Evolutionary conservation across 2,888 invertebrate genomes (phyloP).

Genomic region (Drosophila engyochracea): DNA sequence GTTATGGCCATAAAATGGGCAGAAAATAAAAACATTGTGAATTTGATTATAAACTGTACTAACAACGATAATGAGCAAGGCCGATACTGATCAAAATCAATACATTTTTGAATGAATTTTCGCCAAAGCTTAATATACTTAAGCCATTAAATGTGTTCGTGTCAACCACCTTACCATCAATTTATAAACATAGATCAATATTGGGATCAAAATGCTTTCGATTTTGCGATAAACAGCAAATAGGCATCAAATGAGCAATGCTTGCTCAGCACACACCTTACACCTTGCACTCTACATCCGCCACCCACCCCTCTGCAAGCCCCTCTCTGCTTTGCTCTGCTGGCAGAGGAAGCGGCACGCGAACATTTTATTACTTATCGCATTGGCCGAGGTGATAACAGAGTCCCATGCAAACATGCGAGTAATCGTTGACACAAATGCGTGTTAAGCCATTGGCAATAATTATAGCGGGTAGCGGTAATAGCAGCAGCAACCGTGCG

Average conservation of each 20-base stretch:
- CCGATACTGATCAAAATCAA: background rate
- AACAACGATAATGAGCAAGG: constrained; percentile 38
- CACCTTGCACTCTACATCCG: background rate
- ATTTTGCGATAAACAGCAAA: constrained; percentile 48
- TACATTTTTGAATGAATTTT: background rate
- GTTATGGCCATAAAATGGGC: constrained; percentile 40
- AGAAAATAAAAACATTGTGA: background rate
- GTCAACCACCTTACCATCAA: constrained; percentile 56
- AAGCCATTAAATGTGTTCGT: constrained; percentile 8
- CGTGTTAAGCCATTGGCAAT: constrained; percentile 55
- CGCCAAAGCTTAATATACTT: background rate
- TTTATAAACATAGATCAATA: background rate
- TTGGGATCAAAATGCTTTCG: constrained; percentile 27
- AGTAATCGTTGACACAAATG: constrained; percentile 50
- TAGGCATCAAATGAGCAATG: constrained; percentile 38
- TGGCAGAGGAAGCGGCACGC: constrained; percentile 54
- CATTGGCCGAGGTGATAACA: constrained; percentile 51
- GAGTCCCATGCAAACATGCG: constrained; percentile 24
- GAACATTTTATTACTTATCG: constrained; percentile 64
- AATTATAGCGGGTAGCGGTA: constrained; percentile 12
- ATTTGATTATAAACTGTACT: constrained; percentile 1
- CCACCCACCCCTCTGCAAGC: background rate
- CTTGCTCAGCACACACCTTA: constrained; percentile 14
- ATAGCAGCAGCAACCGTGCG: constrained; percentile 16
- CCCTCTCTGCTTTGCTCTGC: background rate